Percentiles rank a stretch among this genome's conserved stretches.
phyloP scores from a whole-genome alignment of 2,888 invertebrate species.

The Crocallis elinguaria region DNA sequence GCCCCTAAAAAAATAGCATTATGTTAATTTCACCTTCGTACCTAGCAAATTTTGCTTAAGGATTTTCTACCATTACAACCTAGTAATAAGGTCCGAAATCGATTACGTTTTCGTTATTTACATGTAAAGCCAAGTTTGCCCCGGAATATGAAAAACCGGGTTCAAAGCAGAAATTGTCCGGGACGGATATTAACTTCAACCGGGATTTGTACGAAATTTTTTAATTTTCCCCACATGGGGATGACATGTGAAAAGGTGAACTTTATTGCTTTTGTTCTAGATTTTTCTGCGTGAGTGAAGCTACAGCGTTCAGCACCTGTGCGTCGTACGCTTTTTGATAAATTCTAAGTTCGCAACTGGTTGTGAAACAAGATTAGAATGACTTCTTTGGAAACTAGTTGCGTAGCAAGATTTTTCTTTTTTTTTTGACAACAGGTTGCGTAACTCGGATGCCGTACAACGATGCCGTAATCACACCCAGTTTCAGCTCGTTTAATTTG shows the following conservation, averaged over 20 bases:
- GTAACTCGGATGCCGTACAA: too few species aligned
- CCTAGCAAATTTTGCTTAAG: background rate
- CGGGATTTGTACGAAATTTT: slow-evolving; percentile 40
- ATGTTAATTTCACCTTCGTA: slow-evolving; percentile 26
- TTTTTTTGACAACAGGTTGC: too few species aligned
- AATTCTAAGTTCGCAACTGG: too few species aligned
- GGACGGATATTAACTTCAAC: slow-evolving; percentile 43
- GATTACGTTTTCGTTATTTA: slow-evolving; percentile 23
- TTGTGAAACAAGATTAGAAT: too few species aligned
- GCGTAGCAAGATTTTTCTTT: too few species aligned
- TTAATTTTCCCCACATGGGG: slow-evolving; percentile 34
- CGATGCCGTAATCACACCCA: too few species aligned
- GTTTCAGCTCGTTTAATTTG: too few species aligned
- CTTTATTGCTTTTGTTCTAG: slow-evolving; percentile 19
- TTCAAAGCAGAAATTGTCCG: slow-evolving; percentile 38
- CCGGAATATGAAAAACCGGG: slow-evolving; percentile 36
- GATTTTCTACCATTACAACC: slow-evolving; percentile 4
- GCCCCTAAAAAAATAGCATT: slow-evolving; percentile 28
- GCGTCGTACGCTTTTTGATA: too few species aligned
- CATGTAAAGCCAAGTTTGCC: slow-evolving; percentile 37
- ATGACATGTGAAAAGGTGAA: slow-evolving; percentile 27
- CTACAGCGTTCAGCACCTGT: too few species aligned
- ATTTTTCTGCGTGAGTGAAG: background rate
- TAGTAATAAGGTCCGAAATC: slow-evolving; percentile 17
- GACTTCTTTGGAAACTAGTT: too few species aligned